Evolutionary conservation across 2,113 vertebrate species (phyloP).

Genomic region (Fulmarus glacialis): DNA sequence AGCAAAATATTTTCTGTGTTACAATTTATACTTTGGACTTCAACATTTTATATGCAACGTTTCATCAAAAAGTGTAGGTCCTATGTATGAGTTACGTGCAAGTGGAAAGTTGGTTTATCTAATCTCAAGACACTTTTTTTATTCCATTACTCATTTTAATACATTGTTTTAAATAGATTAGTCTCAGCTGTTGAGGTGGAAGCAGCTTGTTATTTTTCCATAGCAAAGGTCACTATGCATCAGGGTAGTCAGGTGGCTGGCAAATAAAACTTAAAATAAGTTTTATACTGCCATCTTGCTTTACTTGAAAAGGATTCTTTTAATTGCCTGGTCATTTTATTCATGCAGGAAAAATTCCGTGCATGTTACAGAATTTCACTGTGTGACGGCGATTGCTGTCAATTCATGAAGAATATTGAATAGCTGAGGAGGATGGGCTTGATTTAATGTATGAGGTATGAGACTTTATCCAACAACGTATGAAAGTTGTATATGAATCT

Average conservation of each 20-base stretch:
- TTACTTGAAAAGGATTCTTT: not conserved
- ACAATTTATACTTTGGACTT: not conserved
- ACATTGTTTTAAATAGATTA: slow-evolving; percentile 55
- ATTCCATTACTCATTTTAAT: slow-evolving; percentile 14
- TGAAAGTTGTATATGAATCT: not conserved
- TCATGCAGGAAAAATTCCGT: slow-evolving; percentile 49
- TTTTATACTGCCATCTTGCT: not conserved
- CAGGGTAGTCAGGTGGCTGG: not conserved
- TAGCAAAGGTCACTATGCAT: slow-evolving; percentile 19
- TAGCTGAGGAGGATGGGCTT: not conserved
- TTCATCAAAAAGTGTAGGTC: not conserved
- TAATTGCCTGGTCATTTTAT: not conserved
- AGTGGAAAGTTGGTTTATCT: not conserved
- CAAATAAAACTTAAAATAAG: not conserved
- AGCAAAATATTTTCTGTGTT: not conserved
- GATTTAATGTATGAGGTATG: not conserved
- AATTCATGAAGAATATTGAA: not conserved
- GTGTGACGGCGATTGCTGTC: not conserved
- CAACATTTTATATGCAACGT: not conserved
- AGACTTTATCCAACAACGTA: not conserved
- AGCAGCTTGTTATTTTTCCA: slow-evolving; percentile 57
- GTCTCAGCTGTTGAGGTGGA: slow-evolving; percentile 48
- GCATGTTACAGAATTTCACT: not conserved
- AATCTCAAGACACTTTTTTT: not conserved
- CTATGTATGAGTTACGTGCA: not conserved